Percentiles rank a stretch among this genome's conserved stretches.
Evolutionary conservation across 2,888 invertebrate genomes (phyloP).

Genomic region (Drosophila imparisetae): DNA sequence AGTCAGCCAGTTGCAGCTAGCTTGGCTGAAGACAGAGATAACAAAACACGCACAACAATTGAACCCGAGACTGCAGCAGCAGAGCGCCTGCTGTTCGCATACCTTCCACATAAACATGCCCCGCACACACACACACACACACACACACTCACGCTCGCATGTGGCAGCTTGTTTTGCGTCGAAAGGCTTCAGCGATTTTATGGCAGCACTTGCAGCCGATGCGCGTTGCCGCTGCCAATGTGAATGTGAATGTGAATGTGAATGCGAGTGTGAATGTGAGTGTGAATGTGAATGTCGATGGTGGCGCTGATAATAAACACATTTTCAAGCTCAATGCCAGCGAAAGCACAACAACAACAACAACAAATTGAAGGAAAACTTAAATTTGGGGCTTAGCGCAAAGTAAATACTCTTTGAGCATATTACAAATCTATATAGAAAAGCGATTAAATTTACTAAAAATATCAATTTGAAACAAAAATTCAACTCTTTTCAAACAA

Average conservation of each 20-base stretch:
- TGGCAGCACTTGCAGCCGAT: conserved; percentile 71
- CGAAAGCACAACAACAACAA: conserved; percentile 39
- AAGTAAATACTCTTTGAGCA: background rate
- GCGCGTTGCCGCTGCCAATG: conserved; percentile 15
- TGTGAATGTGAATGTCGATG: conserved; percentile 25
- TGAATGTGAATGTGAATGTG: conserved; percentile 17
- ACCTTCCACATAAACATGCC: conserved; percentile 1
- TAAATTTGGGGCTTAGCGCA: background rate
- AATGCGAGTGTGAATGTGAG: background rate
- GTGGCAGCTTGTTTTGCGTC: conserved; percentile 66
- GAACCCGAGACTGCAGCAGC: conserved; percentile 41
- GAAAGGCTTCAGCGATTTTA: conserved; percentile 77
- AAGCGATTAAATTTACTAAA: background rate
- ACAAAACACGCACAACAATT: conserved; percentile 77
- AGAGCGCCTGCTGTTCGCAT: conserved; percentile 16
- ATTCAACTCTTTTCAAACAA: background rate
- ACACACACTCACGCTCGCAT: conserved; percentile 19
- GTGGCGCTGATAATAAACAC: conserved; percentile 74
- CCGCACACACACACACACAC: conserved; percentile 13
- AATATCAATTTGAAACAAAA: background rate
- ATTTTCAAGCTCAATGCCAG: conserved; percentile 80
- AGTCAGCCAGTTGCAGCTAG: conserved; percentile 24
- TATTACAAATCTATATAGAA: background rate
- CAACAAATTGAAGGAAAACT: background rate
- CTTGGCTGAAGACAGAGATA: conserved; percentile 46